phyloP scores from a whole-genome alignment of 2,113 vertebrate species.

The Callocephalon fimbriatum region DNA sequence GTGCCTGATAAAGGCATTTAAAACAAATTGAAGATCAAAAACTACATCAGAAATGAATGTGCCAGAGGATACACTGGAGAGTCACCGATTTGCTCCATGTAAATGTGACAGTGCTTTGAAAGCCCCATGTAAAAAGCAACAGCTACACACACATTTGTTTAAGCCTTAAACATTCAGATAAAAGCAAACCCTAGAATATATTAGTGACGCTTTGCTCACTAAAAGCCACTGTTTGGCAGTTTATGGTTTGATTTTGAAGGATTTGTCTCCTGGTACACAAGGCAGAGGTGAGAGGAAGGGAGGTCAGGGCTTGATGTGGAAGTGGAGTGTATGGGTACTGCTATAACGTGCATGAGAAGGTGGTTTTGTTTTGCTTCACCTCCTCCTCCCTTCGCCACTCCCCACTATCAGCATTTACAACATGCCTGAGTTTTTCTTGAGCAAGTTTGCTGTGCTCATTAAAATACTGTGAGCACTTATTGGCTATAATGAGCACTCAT shows the following conservation, averaged over 20 bases:
- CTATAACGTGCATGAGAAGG: neutral
- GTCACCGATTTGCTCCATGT: neutral
- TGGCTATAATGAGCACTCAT: constrained; percentile 45
- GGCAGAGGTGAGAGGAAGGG: neutral
- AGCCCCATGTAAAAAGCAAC: neutral
- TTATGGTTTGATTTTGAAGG: neutral
- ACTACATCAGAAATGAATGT: neutral
- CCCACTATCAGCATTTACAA: constrained; percentile 25
- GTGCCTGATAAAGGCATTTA: neutral
- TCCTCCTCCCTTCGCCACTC: neutral
- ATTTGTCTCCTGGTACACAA: neutral
- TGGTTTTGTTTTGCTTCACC: neutral
- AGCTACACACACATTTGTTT: neutral
- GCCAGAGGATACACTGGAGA: neutral
- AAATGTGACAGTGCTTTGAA: neutral
- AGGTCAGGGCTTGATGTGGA: neutral
- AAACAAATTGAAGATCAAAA: neutral
- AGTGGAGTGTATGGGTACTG: neutral
- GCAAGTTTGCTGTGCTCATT: constrained; percentile 43
- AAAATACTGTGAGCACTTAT: constrained; percentile 41
- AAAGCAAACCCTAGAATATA: constrained; percentile 1
- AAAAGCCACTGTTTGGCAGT: neutral
- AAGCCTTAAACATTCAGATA: neutral
- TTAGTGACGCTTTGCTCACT: neutral
- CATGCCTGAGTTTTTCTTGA: neutral